phyloP scores from a whole-genome alignment of 2,888 invertebrate genomes.

The Unio pictorum region DNA sequence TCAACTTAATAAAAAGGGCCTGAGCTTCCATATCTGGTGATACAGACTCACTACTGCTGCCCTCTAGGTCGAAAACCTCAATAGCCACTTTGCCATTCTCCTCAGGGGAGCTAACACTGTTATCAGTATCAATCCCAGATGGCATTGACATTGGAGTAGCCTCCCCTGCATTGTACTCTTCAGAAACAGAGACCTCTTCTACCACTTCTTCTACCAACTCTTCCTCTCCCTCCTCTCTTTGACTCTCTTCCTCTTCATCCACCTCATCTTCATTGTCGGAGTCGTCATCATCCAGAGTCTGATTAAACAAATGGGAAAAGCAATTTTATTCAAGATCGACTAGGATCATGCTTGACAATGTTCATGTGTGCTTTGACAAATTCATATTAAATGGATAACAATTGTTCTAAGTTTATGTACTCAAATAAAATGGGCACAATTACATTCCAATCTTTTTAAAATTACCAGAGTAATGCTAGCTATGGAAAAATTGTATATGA shows the following conservation, averaged over 20 bases:
- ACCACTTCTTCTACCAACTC: slow-evolving; percentile 40
- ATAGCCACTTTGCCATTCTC: slow-evolving; percentile 33
- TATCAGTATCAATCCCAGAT: slow-evolving; percentile 47
- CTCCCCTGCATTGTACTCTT: slow-evolving; percentile 58
- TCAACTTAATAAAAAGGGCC: slow-evolving; percentile 69
- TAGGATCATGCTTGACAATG: too few relatives aligned
- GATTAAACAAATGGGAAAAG: too few relatives aligned
- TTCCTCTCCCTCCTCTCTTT: slow-evolving; percentile 29
- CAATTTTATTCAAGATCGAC: too few relatives aligned
- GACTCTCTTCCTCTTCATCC: slow-evolving; percentile 10
- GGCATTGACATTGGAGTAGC: slow-evolving; percentile 62
- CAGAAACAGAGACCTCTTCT: slow-evolving; percentile 27
- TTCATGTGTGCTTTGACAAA: too few relatives aligned
- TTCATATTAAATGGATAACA: too few relatives aligned
- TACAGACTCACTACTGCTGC: slow-evolving; percentile 68
- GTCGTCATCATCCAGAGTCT: slow-evolving; percentile 2
- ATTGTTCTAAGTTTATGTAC: too few relatives aligned
- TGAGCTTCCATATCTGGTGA: slow-evolving; percentile 71
- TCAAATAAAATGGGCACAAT: too few relatives aligned
- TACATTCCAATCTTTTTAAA: too few relatives aligned
- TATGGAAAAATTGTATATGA: too few relatives aligned
- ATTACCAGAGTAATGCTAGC: too few relatives aligned
- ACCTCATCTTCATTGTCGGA: slow-evolving; percentile 13
- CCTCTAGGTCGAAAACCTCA: slow-evolving; percentile 59
- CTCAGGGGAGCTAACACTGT: slow-evolving; percentile 51